These are phyloP conservation scores for Heteractis magnifica DNA, from an alignment of 92 coral and sea anemone species.

Conservation along the genomic window DNA sequence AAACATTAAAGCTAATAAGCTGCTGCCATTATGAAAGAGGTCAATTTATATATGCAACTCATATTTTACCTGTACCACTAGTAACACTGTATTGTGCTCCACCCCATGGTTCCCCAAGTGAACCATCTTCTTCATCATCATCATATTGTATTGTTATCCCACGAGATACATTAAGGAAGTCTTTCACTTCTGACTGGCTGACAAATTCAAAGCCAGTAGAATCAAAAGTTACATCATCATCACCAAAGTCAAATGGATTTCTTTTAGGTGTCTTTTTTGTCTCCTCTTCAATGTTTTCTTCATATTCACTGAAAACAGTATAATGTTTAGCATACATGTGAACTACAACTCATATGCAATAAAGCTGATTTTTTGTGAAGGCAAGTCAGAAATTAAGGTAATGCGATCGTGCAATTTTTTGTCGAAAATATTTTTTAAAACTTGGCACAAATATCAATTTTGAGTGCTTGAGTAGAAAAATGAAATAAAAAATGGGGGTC, in stretches of 20 bases:
- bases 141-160: conserved; percentile 18
- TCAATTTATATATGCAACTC: too few relatives aligned
- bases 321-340: neutral
- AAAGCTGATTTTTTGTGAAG: too few relatives aligned
- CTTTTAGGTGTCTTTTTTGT: conserved; percentile 25
- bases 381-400: neutral
- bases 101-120: conserved; percentile 79
- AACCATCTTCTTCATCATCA: conserved; percentile 46
- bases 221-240: conserved; percentile 10
- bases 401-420: too few relatives aligned
- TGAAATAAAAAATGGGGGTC: too few relatives aligned
- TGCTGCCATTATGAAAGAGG: too few relatives aligned
- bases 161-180: conserved; percentile 56
- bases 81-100: conserved; percentile 63
- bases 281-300: conserved; percentile 42
- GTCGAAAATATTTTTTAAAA: too few relatives aligned
- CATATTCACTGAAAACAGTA: neutral
- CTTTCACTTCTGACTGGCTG: conserved; percentile 49
- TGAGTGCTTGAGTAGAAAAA: too few relatives aligned
- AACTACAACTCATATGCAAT: neutral
- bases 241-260: conserved; percentile 63
- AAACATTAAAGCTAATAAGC: too few relatives aligned
- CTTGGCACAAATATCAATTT: too few relatives aligned
- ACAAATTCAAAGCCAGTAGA: conserved; percentile 34
- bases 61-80: conserved; percentile 26